These are phyloP conservation scores for Alouatta palliata DNA, from an alignment of 2,113 vertebrate genomes.

Conservation along the genomic window DNA sequence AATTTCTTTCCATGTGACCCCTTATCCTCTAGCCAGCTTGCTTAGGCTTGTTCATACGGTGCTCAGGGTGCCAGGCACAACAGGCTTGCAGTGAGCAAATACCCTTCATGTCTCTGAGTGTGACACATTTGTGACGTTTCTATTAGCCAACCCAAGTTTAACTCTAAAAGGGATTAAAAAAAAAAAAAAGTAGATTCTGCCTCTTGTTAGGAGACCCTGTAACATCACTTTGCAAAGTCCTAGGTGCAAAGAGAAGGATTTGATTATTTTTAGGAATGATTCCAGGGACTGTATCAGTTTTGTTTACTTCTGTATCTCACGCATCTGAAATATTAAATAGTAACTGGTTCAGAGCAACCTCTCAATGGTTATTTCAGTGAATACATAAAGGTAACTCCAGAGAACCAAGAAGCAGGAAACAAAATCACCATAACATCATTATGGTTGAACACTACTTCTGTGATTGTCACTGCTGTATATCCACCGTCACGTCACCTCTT, in stretches of 20 bases:
- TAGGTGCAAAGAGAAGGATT: not conserved
- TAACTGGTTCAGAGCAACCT: not conserved
- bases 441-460: no score
- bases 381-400: not conserved
- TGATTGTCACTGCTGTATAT: not conserved
- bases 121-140: not conserved
- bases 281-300: not conserved
- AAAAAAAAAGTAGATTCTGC: not conserved
- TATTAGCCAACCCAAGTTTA: not conserved
- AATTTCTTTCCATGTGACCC: not conserved
- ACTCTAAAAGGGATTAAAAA: not conserved
- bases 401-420: not conserved
- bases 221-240: not conserved
- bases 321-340: not conserved
- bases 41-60: not conserved
- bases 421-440: not conserved
- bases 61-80: not conserved
- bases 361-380: not conserved
- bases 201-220: not conserved
- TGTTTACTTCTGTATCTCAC: not conserved
- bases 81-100: not conserved
- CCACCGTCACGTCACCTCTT: rapidly evolving
- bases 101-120: not conserved
- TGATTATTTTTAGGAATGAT: not conserved
- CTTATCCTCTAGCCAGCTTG: not conserved